Percentiles rank a stretch among this genome's conserved stretches.
These are phyloP conservation scores for Drosophila persimilis DNA, from an alignment of 1,140 invertebrate species.

Conservation along the genomic window DNA sequence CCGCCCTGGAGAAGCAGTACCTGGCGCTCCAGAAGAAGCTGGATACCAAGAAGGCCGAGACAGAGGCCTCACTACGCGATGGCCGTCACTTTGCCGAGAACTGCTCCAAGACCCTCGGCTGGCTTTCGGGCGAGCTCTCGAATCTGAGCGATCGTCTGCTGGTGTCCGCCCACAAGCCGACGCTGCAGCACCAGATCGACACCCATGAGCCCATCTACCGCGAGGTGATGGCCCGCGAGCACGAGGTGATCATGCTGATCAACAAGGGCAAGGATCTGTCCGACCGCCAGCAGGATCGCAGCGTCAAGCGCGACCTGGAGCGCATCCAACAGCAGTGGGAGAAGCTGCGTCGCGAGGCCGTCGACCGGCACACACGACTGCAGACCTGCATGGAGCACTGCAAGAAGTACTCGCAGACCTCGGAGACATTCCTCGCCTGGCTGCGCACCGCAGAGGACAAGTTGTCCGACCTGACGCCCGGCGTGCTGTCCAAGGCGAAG, in stretches of 20 bases:
- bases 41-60: slow-evolving; percentile 94
- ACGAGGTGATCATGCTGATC: slow-evolving; percentile 96
- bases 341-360: slow-evolving; percentile 92
- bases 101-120: slow-evolving; percentile 93
- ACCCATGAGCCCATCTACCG: slow-evolving; percentile 95
- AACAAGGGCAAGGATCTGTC: slow-evolving; percentile 94
- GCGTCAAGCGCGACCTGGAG: slow-evolving; percentile 89
- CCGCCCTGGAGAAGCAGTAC: slow-evolving; percentile 92
- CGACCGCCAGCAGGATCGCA: slow-evolving; percentile 85
- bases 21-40: slow-evolving; percentile 94
- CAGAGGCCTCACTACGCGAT: slow-evolving; percentile 93
- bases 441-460: slow-evolving; percentile 93
- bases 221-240: slow-evolving; percentile 94
- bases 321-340: slow-evolving; percentile 95
- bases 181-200: slow-evolving; percentile 93
- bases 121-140: slow-evolving; percentile 91
- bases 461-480: slow-evolving; percentile 90
- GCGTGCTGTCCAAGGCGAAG: slow-evolving; percentile 92
- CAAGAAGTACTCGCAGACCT: slow-evolving; percentile 92
- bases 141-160: slow-evolving; percentile 90
- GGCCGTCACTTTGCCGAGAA: slow-evolving; percentile 93
- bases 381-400: slow-evolving; percentile 96
- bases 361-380: slow-evolving; percentile 92
- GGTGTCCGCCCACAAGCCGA: slow-evolving; percentile 93
- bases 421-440: slow-evolving; percentile 95